Evolutionary conservation across 2,888 invertebrate species (phyloP).

Genomic region (Altica lythri): DNA sequence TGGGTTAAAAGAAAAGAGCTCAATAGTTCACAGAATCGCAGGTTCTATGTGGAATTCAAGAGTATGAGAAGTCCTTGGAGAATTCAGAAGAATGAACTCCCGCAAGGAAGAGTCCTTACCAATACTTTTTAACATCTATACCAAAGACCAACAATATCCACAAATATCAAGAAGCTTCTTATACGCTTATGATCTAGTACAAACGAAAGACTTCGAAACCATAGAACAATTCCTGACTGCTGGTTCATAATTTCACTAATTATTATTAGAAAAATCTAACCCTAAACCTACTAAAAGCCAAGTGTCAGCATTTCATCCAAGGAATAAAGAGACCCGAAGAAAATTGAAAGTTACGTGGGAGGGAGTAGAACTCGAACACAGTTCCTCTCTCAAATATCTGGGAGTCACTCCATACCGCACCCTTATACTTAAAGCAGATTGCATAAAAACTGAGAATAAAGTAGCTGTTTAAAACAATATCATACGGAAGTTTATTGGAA

Average conservation of each 20-base stretch:
- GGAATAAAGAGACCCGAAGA: background rate
- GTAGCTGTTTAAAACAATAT: background rate
- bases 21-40: too few species aligned
- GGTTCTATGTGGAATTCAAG: too few species aligned
- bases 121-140: background rate
- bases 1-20: too few species aligned
- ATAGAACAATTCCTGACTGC: background rate
- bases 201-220: background rate
- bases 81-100: too few species aligned
- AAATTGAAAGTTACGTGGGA: background rate
- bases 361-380: background rate
- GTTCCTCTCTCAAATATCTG: background rate
- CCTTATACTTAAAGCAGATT: background rate
- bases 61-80: too few species aligned
- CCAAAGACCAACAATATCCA: background rate
- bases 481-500: background rate
- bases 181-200: background rate
- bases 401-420: background rate
- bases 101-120: background rate
- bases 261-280: too few species aligned
- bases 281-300: background rate
- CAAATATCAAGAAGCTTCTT: background rate
- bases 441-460: background rate
- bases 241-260: too few species aligned
- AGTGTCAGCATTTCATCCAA: background rate